Evolutionary conservation across 2,888 invertebrate species (phyloP).

Genomic region (Sinhomidia bicolor): DNA sequence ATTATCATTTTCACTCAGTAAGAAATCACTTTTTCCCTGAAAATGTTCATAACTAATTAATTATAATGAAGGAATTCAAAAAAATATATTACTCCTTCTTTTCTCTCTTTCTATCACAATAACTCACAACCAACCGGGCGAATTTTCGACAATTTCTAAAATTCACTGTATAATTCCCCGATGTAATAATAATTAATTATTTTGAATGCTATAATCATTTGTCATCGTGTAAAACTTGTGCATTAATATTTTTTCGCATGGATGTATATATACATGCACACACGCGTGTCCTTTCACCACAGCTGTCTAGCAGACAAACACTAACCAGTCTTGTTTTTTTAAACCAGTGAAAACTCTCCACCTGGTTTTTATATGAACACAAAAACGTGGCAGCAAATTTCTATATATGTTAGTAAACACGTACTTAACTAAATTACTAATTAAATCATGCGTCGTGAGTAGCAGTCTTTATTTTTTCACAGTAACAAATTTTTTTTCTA

Average conservation of each 20-base stretch:
- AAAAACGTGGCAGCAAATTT: slow-evolving; percentile 53
- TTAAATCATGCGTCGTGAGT: neutral
- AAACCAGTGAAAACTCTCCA: neutral
- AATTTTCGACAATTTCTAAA: neutral
- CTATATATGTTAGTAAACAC: neutral
- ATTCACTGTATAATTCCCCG: neutral
- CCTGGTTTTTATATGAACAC: slow-evolving; percentile 50
- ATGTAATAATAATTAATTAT: neutral
- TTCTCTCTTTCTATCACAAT: slow-evolving; percentile 16
- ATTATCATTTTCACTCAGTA: neutral
- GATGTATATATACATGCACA: neutral
- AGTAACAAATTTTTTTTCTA: slow-evolving; percentile 18
- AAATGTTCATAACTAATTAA: too few relatives aligned
- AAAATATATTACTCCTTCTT: too few relatives aligned
- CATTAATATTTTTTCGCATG: slow-evolving; percentile 5
- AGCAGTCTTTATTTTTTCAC: slow-evolving; percentile 52
- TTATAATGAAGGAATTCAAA: too few relatives aligned
- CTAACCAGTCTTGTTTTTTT: slow-evolving; percentile 46
- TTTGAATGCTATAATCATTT: neutral
- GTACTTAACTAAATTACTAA: slow-evolving; percentile 42
- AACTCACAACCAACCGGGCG: slow-evolving; percentile 27
- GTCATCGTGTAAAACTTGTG: neutral
- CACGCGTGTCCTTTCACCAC: slow-evolving; percentile 23
- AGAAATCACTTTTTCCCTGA: neutral
- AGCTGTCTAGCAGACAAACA: slow-evolving; percentile 31